Conservation (phyloP, 2,797 vertebrate species). For the Monodelphis domestica region DNA sequence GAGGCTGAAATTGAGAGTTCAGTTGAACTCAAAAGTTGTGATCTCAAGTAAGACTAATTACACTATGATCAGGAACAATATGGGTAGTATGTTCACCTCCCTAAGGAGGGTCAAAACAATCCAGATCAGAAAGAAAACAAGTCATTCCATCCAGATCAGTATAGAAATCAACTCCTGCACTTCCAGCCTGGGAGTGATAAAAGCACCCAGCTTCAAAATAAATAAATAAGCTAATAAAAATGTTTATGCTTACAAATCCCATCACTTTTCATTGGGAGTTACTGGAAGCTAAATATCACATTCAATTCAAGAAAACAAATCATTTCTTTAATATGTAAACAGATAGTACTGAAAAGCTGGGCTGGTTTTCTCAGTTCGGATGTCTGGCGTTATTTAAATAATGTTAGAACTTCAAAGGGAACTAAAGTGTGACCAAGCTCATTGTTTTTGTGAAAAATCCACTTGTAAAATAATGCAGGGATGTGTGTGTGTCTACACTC, state of each 20-base stretch:
- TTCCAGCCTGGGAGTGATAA: not conserved
- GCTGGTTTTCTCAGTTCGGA: not conserved
- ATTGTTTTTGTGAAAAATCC: slow-evolving; percentile 4
- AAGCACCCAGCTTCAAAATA: not conserved
- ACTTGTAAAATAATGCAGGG: not conserved
- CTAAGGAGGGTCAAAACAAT: not conserved
- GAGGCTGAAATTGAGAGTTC: not conserved
- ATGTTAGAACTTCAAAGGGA: not conserved
- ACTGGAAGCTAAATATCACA: not conserved
- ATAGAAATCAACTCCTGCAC: not conserved
- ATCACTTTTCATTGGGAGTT: not conserved
- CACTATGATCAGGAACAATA: not conserved
- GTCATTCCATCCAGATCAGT: not conserved
- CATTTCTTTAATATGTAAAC: not conserved
- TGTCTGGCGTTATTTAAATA: not conserved
- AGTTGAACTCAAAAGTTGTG: not conserved
- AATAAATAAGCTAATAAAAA: not conserved
- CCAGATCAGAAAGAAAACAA: not conserved
- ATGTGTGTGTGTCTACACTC: not conserved
- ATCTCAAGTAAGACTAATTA: not conserved
- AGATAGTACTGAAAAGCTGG: not conserved
- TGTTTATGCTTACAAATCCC: slow-evolving; percentile 14
- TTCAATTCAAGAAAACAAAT: not conserved
- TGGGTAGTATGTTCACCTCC: not conserved
- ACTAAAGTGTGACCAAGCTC: not conserved